Evolutionary conservation across 2,888 invertebrate genomes (phyloP).

Genomic region (Coecobrya sp.): DNA sequence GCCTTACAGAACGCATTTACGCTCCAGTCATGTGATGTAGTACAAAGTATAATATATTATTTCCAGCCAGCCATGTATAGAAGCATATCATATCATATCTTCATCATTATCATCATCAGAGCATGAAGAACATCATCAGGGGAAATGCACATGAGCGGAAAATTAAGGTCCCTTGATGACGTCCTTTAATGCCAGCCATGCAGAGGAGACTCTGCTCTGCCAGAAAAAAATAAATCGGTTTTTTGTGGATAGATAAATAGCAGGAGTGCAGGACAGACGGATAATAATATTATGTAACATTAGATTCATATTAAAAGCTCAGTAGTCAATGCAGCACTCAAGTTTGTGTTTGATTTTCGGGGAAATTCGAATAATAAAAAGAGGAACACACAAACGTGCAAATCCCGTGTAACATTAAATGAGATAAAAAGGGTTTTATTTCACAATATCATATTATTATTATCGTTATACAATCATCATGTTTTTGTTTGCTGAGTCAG

Average conservation of each 20-base stretch:
- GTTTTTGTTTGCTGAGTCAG: slow-evolving; percentile 39
- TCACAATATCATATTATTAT: neutral
- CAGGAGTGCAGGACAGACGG: neutral
- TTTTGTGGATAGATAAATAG: slow-evolving; percentile 9
- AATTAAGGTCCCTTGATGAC: slow-evolving; percentile 79
- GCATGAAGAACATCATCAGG: slow-evolving; percentile 37
- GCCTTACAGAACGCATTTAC: slow-evolving; percentile 23
- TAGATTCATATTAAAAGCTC: slow-evolving; percentile 72
- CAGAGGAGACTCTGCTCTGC: neutral
- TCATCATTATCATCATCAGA: slow-evolving; percentile 12
- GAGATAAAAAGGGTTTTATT: slow-evolving; percentile 37
- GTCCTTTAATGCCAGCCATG: slow-evolving; percentile 43
- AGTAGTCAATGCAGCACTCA: neutral
- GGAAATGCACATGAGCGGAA: slow-evolving; percentile 73
- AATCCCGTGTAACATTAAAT: slow-evolving; percentile 55
- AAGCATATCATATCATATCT: slow-evolving; percentile 22
- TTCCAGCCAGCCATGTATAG: neutral
- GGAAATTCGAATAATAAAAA: slow-evolving; percentile 36
- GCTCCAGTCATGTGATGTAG: neutral
- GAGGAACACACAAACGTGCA: slow-evolving; percentile 31
- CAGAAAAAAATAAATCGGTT: slow-evolving; percentile 13
- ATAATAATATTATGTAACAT: slow-evolving; percentile 58
- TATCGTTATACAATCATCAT: neutral
- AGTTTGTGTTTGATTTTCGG: slow-evolving; percentile 31
- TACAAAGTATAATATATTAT: neutral